Evolutionary conservation across 2,113 vertebrate species (phyloP), one percentile per base, ranked within the genome.

Genomic region (Malurus melanocephalus): DNA sequence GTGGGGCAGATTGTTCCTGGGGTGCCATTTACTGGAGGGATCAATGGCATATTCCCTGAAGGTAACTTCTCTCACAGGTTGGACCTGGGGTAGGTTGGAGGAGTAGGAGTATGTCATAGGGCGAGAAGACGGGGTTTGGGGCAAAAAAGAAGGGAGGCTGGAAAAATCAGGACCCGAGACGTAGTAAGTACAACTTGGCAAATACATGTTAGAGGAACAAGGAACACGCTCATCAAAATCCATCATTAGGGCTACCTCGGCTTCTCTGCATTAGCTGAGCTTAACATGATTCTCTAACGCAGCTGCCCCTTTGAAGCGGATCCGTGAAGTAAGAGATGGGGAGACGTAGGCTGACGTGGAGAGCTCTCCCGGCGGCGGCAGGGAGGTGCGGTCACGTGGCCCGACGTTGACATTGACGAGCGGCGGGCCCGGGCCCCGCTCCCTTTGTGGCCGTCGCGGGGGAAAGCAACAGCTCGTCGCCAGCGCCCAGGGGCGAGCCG

Each of bases 271-370:
- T 98, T 98, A 97, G 98, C 97, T 96, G 97, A 98, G 98, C 98
- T 98, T 97, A 98, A 97, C 99, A 99, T 99, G 98, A 98, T 98
- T 98, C 98, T 98, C 96, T 98, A 98, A 97, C 97, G 98, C 98
- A 98, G 97, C 98, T 98, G 98, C 97, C 98, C 97, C 98, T 99
- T 99, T 99, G 98, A 99, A 98, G 98, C 98, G 96, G 98, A 98
- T 98, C 98, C 97, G 96, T 97, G 98, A 98, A 99, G 98, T 98
- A 98, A 95, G 98, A 97, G 99, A 98, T 98, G 98, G 97, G 98
- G 98, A 99, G 98, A 99, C 99, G 98, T 99, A 98, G 98, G 99
- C 99, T 99, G 99, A 99, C 99, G 99, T 99, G 98, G 98, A 99
- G 98, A 99, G 99, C 98, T 98, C 98, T 99, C 98, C 98, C 98